Conservation (phyloP, 2,888 invertebrate species). For the Cataglyphis rosenhaueri region DNA sequence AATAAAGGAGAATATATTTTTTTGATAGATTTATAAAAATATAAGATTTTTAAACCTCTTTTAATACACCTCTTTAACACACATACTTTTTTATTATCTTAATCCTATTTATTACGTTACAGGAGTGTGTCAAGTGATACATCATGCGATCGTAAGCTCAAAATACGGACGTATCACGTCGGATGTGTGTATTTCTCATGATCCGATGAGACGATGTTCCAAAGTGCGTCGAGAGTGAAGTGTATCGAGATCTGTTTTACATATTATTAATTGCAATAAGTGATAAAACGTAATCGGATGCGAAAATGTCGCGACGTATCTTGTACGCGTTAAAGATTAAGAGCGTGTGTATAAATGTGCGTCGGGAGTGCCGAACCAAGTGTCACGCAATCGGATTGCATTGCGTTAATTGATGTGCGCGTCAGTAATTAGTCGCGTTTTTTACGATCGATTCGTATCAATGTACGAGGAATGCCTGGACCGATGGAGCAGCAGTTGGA, state of each 20-base stretch:
- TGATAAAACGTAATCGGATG: neutral
- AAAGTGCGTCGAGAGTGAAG: neutral
- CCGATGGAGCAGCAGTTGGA: conserved; percentile 18
- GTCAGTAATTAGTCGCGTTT: conserved; percentile 32
- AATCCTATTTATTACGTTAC: too few relatives aligned
- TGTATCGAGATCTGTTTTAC: neutral
- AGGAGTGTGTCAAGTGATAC: neutral
- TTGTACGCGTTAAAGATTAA: neutral
- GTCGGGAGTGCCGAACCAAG: conserved; percentile 31
- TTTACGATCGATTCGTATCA: conserved; percentile 15
- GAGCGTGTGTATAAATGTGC: neutral
- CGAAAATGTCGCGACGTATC: conserved; percentile 19
- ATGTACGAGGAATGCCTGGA: neutral
- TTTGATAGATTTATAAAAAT: neutral
- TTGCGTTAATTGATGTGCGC: conserved; percentile 27
- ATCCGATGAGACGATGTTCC: neutral
- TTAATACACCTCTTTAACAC: too few relatives aligned
- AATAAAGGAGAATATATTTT: neutral
- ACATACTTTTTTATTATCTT: too few relatives aligned
- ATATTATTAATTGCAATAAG: neutral
- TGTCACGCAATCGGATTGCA: neutral
- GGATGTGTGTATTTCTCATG: neutral
- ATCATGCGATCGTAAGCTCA: neutral
- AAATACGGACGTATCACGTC: neutral
- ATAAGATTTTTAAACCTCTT: neutral